Base-by-base conservation (phyloP, 2,888 invertebrate species). In the Lamproptera curius region DNA sequence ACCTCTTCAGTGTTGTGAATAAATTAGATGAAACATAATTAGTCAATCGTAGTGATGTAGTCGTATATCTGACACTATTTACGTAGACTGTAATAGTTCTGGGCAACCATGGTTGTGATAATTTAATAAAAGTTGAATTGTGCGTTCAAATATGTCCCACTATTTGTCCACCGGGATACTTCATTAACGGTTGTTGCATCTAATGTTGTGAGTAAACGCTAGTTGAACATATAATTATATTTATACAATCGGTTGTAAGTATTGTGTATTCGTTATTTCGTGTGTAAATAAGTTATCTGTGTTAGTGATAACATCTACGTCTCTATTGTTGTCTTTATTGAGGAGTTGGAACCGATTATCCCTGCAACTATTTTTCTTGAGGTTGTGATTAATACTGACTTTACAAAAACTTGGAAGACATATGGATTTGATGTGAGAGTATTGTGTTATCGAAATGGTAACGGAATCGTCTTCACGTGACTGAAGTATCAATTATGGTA, bases 1-100 rank as follows among this genome's bases (percentile, higher is more conserved):
- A 87, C 85, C 85, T 87, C 87, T 83, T 73, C 72, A 71, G 87
- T 86, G 87, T 87, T 87, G 86, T 86, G 86, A 86, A 78, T 79
- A 74, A 41, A 16, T 16, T 20, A 36, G 31, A 37, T n/a, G n/a
- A n/a, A n/a, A n/a, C n/a, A n/a, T n/a, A n/a, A 50, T 67, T 76
- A 78, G 20, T 6, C 67, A 60, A 57, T 71, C 68, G 59, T 59
- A 59, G 59, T 64, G 56, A 78, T 77, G 76, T 76, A 77, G 73
- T 61, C 55, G 50, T 52, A 53, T 47, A 57, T 57, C 57, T 26
- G 60, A 52, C 52, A 11, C 9, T n/a, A 11, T 31, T 58, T 58
- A 56, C 61, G 61, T 65, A 68, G 62, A 71, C 70, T 68, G 57
- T 55, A 53, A 51, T 62, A 57, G 58, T 49, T 20, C 33, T 31